Conservation (phyloP, 2,888 invertebrate species). For the Pristionchus entomophagus region DNA sequence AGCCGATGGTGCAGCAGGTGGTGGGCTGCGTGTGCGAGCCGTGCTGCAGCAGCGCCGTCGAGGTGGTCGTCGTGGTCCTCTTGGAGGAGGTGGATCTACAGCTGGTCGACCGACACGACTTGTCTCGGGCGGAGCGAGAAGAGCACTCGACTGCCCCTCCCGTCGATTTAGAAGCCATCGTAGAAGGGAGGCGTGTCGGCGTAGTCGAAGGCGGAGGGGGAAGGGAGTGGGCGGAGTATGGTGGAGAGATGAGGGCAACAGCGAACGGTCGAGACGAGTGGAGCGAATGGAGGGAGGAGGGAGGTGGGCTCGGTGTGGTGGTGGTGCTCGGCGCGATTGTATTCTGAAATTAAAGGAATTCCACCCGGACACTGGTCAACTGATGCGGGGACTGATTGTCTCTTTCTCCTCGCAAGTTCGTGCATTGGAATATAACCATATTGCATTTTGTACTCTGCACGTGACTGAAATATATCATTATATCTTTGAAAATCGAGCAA, state of each 20-base stretch:
- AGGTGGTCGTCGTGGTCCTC: not conserved
- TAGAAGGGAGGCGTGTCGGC: conserved; percentile 12
- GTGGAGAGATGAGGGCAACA: not conserved
- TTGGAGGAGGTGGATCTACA: not conserved
- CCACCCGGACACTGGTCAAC: too few relatives aligned
- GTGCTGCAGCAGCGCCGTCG: conserved; percentile 33
- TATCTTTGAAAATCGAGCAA: too few relatives aligned
- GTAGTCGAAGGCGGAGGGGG: not conserved
- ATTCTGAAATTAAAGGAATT: too few relatives aligned
- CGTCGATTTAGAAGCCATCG: conserved; percentile 19
- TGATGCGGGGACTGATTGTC: too few relatives aligned
- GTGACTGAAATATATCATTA: too few relatives aligned
- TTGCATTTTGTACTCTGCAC: too few relatives aligned
- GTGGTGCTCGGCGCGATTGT: conserved; percentile 3
- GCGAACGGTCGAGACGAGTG: conserved; percentile 25
- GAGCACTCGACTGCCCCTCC: not conserved
- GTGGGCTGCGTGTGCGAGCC: conserved; percentile 31
- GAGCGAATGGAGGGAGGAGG: not conserved
- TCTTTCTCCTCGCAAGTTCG: too few relatives aligned
- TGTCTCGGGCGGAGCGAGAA: conserved; percentile 9
- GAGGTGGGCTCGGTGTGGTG: conserved; percentile 1
- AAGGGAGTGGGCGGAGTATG: conserved; percentile 3
- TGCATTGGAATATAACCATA: too few relatives aligned
- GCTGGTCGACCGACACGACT: not conserved
- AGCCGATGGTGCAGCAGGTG: conserved; percentile 45